These are phyloP conservation scores for Ceraclea dissimilis DNA, from an alignment of 2,888 invertebrate species.

Conservation along the genomic window DNA sequence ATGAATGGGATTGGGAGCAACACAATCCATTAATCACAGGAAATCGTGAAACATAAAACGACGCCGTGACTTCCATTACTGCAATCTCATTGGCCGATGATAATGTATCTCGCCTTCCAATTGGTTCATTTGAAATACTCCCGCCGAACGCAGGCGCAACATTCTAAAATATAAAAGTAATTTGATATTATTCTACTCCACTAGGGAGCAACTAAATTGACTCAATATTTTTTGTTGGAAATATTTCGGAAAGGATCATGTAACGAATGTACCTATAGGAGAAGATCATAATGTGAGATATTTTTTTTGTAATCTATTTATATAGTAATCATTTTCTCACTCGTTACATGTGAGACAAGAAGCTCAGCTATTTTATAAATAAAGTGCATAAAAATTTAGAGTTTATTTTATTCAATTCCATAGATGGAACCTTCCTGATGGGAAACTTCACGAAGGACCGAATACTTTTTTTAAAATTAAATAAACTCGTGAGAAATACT, in stretches of 20 bases:
- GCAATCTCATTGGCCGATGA: constrained; percentile 7
- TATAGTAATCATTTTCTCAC: too few relatives aligned
- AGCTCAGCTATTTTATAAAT: too few relatives aligned
- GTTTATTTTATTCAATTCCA: too few relatives aligned
- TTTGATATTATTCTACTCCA: constrained; percentile 20
- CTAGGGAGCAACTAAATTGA: background rate
- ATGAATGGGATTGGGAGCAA: background rate
- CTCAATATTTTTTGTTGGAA: constrained; percentile 12
- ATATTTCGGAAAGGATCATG: constrained; percentile 1
- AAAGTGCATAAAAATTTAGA: too few relatives aligned
- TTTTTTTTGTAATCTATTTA: too few relatives aligned
- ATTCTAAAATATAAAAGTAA: constrained; percentile 9
- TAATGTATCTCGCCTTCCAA: constrained; percentile 6
- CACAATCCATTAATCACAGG: constrained; percentile 11
- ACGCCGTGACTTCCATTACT: background rate
- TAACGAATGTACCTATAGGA: too few relatives aligned
- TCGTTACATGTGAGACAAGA: too few relatives aligned
- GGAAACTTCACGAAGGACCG: too few relatives aligned
- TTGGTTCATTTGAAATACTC: constrained; percentile 13
- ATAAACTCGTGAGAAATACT: too few relatives aligned
- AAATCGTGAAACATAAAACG: constrained; percentile 6
- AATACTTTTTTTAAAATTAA: too few relatives aligned
- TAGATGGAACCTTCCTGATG: too few relatives aligned
- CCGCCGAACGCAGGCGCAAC: constrained; percentile 14
- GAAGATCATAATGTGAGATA: too few relatives aligned